A percentile compares a stretch with the other conserved stretches of the same genome.
phyloP scores from a whole-genome alignment of 2,113 vertebrate species.

The Colinus virginianus region DNA sequence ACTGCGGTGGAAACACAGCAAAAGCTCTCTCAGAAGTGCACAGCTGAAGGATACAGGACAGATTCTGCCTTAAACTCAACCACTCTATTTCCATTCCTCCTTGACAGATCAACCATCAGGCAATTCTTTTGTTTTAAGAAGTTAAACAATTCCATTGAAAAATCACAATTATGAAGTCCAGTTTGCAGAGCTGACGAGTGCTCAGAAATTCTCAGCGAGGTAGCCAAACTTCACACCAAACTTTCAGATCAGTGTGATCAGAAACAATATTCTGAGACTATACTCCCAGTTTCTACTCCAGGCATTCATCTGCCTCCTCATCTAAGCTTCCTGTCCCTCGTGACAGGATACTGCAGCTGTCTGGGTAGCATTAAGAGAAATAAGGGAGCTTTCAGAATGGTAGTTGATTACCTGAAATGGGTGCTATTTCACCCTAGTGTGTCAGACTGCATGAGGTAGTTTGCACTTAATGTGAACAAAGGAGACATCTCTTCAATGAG shows the following conservation, averaged over 20 bases:
- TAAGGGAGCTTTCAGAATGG: neutral
- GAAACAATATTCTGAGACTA: neutral
- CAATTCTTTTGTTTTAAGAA: neutral
- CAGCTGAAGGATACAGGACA: neutral
- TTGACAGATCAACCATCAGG: neutral
- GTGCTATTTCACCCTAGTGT: slow-evolving; percentile 29
- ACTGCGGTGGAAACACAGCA: neutral
- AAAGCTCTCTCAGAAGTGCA: neutral
- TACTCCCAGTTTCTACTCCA: neutral
- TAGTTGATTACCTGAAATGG: slow-evolving; percentile 36
- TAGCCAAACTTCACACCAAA: neutral
- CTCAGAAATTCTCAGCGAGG: neutral
- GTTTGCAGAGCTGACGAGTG: neutral
- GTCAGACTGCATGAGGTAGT: slow-evolving; percentile 28
- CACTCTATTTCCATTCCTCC: neutral
- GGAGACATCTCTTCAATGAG: neutral
- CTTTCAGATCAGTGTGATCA: neutral
- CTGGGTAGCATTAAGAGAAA: slow-evolving; percentile 23
- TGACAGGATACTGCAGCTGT: slow-evolving; percentile 3
- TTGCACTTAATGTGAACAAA: slow-evolving; percentile 38
- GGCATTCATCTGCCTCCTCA: neutral
- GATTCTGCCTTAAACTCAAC: neutral
- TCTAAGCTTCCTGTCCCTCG: neutral
- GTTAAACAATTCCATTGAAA: neutral
- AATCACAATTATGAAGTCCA: neutral